Percentiles rank a stretch among this genome's conserved stretches.
Evolutionary conservation across 2,797 vertebrate species (phyloP).

Genomic region (Gallirallus australis): DNA sequence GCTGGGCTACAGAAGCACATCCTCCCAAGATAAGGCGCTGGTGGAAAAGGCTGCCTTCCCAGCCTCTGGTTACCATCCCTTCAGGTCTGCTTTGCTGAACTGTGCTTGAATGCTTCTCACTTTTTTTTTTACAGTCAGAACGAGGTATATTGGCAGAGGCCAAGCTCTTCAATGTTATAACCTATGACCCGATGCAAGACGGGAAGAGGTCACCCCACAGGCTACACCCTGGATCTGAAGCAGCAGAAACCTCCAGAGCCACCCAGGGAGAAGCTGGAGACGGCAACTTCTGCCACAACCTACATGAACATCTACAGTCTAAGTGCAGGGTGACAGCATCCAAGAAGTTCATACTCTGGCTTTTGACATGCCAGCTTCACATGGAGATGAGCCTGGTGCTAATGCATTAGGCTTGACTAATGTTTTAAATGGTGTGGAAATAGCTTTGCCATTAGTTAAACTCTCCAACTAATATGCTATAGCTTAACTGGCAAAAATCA

Average conservation of each 20-base stretch:
- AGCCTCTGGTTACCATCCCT: not conserved
- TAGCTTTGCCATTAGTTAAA: not conserved
- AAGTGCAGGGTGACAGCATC: not conserved
- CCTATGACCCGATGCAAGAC: not conserved
- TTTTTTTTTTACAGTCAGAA: not conserved
- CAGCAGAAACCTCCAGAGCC: not conserved
- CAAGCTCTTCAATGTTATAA: not conserved
- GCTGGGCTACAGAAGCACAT: not conserved
- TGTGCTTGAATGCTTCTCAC: not conserved
- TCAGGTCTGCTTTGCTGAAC: not conserved
- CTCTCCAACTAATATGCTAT: not conserved
- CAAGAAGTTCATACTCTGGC: not conserved
- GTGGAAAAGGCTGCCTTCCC: not conserved
- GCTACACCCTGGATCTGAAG: not conserved
- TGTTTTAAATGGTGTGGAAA: not conserved
- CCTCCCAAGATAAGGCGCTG: not conserved
- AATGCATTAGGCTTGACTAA: not conserved
- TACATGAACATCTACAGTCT: not conserved
- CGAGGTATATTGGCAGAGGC: not conserved
- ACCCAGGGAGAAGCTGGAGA: not conserved
- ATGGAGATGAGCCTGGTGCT: not conserved
- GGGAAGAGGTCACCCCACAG: not conserved
- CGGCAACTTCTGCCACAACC: not conserved
- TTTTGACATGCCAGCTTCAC: not conserved
- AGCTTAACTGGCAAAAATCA: not conserved